These are phyloP conservation scores for Zaprionus lachaisei DNA, from an alignment of 1,140 invertebrate species.

Conservation along the genomic window DNA sequence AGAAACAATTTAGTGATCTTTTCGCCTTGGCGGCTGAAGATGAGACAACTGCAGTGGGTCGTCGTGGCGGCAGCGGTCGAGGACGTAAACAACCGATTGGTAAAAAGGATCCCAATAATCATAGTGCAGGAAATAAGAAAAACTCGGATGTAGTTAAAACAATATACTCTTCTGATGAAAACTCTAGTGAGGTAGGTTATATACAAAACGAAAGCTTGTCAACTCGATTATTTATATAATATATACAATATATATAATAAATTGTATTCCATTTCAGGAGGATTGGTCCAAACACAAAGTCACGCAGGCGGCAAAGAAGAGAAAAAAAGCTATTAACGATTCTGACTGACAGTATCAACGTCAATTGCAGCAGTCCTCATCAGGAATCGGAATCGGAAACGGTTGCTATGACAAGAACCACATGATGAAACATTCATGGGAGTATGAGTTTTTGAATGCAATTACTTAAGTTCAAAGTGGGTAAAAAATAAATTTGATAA, in stretches of 20 bases:
- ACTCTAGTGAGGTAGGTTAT: conserved; percentile 72
- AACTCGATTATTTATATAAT: background rate
- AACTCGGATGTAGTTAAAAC: conserved; percentile 75
- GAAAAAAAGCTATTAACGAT: conserved; percentile 82
- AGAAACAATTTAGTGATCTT: conserved; percentile 96
- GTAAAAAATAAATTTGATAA: conserved; percentile 45
- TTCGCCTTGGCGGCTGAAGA: conserved; percentile 96
- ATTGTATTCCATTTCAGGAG: conserved; percentile 54
- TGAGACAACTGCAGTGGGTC: conserved; percentile 86
- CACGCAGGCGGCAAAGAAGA: conserved; percentile 74
- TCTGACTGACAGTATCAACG: conserved; percentile 80
- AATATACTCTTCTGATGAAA: conserved; percentile 81
- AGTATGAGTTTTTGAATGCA: conserved; percentile 63
- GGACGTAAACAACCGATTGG: conserved; percentile 75
- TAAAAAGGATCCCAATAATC: conserved; percentile 81
- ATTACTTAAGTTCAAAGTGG: conserved; percentile 51
- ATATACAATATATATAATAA: background rate
- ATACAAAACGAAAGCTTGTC: background rate
- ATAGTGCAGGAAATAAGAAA: conserved; percentile 77
- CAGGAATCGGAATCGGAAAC: conserved; percentile 25
- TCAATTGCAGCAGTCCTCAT: conserved; percentile 22
- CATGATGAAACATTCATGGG: conserved; percentile 38
- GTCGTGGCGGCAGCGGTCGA: conserved; percentile 77
- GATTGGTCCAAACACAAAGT: conserved; percentile 83
- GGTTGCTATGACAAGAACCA: conserved; percentile 50